phyloP scores from a whole-genome alignment of 2,888 invertebrate species.

The Caenorhabditis sp. region DNA sequence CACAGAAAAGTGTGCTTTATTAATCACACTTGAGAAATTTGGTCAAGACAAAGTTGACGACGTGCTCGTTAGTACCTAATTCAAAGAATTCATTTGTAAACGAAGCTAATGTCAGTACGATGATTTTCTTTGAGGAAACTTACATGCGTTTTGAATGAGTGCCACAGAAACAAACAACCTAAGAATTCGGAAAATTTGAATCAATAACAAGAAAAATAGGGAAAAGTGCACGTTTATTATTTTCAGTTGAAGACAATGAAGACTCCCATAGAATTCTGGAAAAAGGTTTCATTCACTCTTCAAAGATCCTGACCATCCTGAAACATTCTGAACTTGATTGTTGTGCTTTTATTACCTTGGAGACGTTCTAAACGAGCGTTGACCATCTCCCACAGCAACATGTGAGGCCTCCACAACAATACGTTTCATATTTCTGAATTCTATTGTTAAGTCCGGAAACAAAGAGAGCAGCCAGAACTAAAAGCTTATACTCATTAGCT shows the following conservation, averaged over 20 bases:
- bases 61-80: constrained; percentile 28
- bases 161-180: no score
- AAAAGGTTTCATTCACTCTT: no score
- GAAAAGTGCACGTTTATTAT: no score
- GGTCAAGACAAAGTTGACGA: background rate
- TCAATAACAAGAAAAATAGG: no score
- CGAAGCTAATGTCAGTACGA: constrained; percentile 25
- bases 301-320: no score
- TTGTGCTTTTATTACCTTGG: background rate
- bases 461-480: background rate
- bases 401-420: constrained; percentile 6
- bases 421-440: constrained; percentile 36
- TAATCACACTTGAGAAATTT: background rate
- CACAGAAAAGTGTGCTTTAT: background rate
- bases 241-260: no score
- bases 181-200: no score
- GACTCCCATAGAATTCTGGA: no score
- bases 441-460: constrained; percentile 25
- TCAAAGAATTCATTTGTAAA: constrained; percentile 28
- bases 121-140: background rate
- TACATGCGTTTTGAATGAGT: no score
- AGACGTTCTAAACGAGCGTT: background rate
- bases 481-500: no score
- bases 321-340: no score
- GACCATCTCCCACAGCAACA: constrained; percentile 5